Percentiles rank a stretch among this genome's conserved stretches.
Evolutionary conservation across 2,113 vertebrate species (phyloP).

Genomic region (Proteles cristata): DNA sequence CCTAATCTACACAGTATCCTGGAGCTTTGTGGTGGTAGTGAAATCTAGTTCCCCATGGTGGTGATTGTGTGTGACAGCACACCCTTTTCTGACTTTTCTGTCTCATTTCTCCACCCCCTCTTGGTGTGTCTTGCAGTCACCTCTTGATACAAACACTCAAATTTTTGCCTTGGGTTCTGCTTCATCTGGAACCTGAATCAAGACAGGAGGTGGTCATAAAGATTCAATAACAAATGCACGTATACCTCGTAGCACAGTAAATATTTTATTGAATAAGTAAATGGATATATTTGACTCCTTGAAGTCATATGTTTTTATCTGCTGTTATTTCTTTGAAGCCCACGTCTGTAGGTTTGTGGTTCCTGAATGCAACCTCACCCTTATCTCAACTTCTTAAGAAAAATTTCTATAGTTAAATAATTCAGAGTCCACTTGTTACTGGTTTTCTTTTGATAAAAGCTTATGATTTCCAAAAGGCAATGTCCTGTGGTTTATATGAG

Average conservation of each 20-base stretch:
- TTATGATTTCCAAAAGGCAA: neutral
- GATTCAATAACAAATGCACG: neutral
- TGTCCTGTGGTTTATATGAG: neutral
- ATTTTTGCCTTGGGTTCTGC: neutral
- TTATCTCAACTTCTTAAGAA: constrained; percentile 39
- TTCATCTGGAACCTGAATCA: neutral
- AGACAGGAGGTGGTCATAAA: neutral
- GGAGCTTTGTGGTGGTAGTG: neutral
- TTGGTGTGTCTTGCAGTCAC: neutral
- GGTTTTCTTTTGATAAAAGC: neutral
- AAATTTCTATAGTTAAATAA: neutral
- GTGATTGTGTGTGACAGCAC: neutral
- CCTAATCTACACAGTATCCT: neutral
- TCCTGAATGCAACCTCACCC: neutral
- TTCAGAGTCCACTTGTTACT: constrained; percentile 13
- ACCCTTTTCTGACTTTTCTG: neutral
- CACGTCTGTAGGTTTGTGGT: neutral
- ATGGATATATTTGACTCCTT: neutral
- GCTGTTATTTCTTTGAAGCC: neutral
- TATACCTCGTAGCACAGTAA: neutral
- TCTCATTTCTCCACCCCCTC: neutral
- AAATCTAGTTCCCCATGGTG: neutral
- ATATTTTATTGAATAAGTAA: constrained; percentile 25
- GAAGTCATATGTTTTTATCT: neutral
- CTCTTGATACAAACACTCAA: neutral